Conservation (phyloP, 1,140 invertebrate species). For the Dendroctonus valens region DNA sequence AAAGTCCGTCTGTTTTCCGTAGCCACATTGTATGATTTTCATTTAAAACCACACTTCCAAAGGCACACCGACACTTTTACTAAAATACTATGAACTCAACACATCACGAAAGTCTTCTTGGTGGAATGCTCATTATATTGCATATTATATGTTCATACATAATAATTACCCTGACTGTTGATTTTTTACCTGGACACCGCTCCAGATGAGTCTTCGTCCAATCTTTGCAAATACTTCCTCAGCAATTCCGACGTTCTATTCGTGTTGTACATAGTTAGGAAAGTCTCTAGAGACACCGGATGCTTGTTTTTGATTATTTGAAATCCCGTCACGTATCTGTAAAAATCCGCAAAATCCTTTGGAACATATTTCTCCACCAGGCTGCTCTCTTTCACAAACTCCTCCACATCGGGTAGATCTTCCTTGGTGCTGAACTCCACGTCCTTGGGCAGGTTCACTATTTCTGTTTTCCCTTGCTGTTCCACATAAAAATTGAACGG, state of each 20-base stretch:
- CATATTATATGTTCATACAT: no score
- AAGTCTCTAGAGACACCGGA: slow-evolving; percentile 38
- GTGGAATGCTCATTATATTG: no score
- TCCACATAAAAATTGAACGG: slow-evolving; percentile 6
- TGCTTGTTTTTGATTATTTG: slow-evolving; percentile 36
- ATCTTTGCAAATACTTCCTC: slow-evolving; percentile 30
- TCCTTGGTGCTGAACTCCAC: slow-evolving; percentile 34
- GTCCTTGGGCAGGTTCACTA: slow-evolving; percentile 27
- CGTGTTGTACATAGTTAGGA: slow-evolving; percentile 40
- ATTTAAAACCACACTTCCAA: no score
- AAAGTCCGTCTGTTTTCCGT: no score
- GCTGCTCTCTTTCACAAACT: slow-evolving; percentile 35
- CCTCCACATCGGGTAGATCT: slow-evolving; percentile 30
- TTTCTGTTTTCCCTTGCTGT: slow-evolving; percentile 22
- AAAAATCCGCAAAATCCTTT: slow-evolving; percentile 37
- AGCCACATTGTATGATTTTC: no score
- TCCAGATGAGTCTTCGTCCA: slow-evolving; percentile 15
- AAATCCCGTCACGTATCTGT: slow-evolving; percentile 39
- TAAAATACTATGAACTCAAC: no score
- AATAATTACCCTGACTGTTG: neutral
- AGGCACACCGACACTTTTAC: no score
- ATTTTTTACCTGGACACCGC: neutral
- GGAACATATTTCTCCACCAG: slow-evolving; percentile 35
- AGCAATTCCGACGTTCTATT: slow-evolving; percentile 33
- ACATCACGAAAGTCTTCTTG: no score